Evolutionary conservation across 2,797 vertebrate species (phyloP), one percentile per base, ranked within the genome.

Genomic region (Pterois miles): DNA sequence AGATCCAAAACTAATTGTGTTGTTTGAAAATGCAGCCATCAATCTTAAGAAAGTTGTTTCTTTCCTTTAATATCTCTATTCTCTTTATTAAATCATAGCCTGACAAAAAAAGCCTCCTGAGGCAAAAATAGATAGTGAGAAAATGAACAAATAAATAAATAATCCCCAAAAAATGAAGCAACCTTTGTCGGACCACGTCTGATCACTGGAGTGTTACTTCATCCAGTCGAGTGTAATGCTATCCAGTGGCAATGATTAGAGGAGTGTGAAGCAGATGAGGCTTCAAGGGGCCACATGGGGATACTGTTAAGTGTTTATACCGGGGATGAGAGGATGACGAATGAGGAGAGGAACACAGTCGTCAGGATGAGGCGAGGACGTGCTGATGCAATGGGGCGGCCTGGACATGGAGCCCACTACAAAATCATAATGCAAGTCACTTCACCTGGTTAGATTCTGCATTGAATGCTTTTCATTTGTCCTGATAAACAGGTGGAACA

Each of bases 171-270:
- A 54, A 48, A 38, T n/a, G 5, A 54, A 59, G 18, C 22, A 34
- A 63, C 38, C 25, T 68, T 71, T 72, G n/a, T 60, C 10, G 1
- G 27, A 73, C 23, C 11, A 43, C 0, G 22, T 89, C 74, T 78
- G 72, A 84, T 86, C 62, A 70, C 20, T 75, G 68, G 74, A 83
- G 76, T 86, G 78, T 81, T 82, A 71, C 80, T 64, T 67, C 66
- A 84, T 83, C 75, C 73, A 82, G 74, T 78, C 8, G 56, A 79
- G 85, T 86, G 83, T 87, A 86, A 90, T 53, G 56, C 80, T 86
- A 76, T 91, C 85, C 82, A 87, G 75, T 89, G 83, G 89, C 80
- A 81, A 87, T 88, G 88, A 90, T 92, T 86, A 92, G 65, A 84
- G 85, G 76, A 81, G 83, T 86, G 86, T 85, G 88, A 85, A 89